Evolutionary conservation across 2,797 vertebrate genomes (phyloP).

Genomic region (Lepilemur septentrionalis): DNA sequence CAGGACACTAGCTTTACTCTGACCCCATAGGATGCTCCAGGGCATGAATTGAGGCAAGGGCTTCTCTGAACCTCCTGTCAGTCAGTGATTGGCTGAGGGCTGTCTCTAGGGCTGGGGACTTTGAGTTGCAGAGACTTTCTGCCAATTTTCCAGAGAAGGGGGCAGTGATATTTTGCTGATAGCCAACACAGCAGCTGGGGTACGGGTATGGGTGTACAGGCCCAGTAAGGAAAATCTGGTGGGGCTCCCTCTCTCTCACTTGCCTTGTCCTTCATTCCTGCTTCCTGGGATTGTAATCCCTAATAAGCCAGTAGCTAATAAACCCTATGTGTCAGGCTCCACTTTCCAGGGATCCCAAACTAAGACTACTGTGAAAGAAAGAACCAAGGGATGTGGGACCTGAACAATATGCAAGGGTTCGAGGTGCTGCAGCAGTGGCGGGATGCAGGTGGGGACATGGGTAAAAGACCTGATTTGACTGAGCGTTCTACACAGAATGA

Average conservation of each 20-base stretch:
- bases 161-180: not conserved
- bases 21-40: not conserved
- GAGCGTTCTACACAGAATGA: not conserved
- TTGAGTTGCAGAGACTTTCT: not conserved
- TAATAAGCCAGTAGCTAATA: not conserved
- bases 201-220: not conserved
- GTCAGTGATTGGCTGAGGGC: not conserved
- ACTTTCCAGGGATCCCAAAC: not conserved
- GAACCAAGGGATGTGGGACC: not conserved
- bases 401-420: not conserved
- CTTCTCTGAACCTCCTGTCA: not conserved
- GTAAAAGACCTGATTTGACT: not conserved
- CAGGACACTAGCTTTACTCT: not conserved
- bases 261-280: not conserved
- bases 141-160: not conserved
- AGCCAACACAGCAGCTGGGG: not conserved
- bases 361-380: not conserved
- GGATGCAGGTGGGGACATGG: accelerated
- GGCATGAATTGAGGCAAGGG: not conserved
- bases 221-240: not conserved
- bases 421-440: no score
- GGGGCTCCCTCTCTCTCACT: not conserved
- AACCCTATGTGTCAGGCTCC: not conserved
- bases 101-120: not conserved
- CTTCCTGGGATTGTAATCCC: not conserved